Base-by-base conservation (phyloP, 2,113 vertebrate genomes). In the Thalassarche chlororhynchos region DNA sequence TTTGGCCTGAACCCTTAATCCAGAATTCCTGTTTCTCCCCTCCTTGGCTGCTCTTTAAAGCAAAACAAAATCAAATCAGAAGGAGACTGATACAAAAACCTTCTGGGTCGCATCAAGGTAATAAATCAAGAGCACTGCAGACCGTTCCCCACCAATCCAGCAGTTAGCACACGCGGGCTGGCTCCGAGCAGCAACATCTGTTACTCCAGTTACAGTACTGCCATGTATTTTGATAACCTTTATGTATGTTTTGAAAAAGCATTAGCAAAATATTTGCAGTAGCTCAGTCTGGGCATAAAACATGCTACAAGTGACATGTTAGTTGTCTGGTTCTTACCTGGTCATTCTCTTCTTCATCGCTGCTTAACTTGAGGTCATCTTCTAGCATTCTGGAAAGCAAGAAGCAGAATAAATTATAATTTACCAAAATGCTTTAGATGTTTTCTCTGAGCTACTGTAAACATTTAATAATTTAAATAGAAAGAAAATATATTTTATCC, bases 311-410 rank as follows among this genome's bases (percentile, higher is more conserved):
- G 38, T 74, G 94, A 84, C 74, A 72, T 14, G 18, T 71, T 42
- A 61, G 54, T 94, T 84, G 46, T 83, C 55, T 78, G 80, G 31
- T 68, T 84, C 98, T 97, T 97, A 99, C 98, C 98, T 98, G 98
- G 38, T 98, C 98, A 88, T 93, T 98, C 52, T 99, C 98, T 24
- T 99, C 98, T 82, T 99, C 98, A 14, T 99, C 98, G 15, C 98
- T 99, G 66, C 98, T 99, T 92, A 99, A 95, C 89, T 99, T 99
- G 80, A 99, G 98, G 96, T 99, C 98, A 98, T 99, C 98, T 98
- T 98, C 98, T 86, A 99, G 96, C 97, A 98, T 98, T 95, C 98
- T 99, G 97, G 75, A 98, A 96, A 96, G 84, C 46, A 84, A 97
- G 94, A 70, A 97, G 86, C 60, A 95, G 47, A 93, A 70, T 55